Evolutionary conservation across 2,113 vertebrate species (phyloP).

Genomic region (Probosciger aterrimus): DNA sequence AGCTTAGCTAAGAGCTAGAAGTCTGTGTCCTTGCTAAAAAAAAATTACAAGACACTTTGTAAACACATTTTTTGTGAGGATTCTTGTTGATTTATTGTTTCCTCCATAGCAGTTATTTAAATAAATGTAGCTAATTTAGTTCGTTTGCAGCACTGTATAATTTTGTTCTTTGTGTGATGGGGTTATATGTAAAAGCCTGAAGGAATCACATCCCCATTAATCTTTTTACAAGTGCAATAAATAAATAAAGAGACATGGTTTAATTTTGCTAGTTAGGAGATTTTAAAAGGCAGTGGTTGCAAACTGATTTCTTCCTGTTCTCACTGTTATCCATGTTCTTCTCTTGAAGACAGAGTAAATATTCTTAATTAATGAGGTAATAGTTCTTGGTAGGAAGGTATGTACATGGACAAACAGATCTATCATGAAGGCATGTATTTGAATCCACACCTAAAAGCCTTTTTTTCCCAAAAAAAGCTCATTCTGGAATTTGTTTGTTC

Average conservation of each 20-base stretch:
- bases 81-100: slow-evolving; percentile 83
- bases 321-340: not conserved
- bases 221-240: slow-evolving; percentile 79
- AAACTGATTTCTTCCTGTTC: slow-evolving; percentile 37
- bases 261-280: slow-evolving; percentile 75
- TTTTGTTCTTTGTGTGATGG: slow-evolving; percentile 73
- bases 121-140: slow-evolving; percentile 79
- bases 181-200: slow-evolving; percentile 78
- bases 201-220: slow-evolving; percentile 78
- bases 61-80: slow-evolving; percentile 75
- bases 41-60: slow-evolving; percentile 75
- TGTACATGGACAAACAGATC: not conserved
- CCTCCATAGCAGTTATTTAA: slow-evolving; percentile 77
- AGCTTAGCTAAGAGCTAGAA: slow-evolving; percentile 77
- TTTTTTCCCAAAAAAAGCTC: not conserved
- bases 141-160: slow-evolving; percentile 73
- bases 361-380: slow-evolving; percentile 20
- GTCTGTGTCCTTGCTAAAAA: slow-evolving; percentile 75
- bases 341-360: slow-evolving; percentile 23
- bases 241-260: slow-evolving; percentile 79
- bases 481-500: not conserved
- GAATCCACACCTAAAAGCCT: not conserved
- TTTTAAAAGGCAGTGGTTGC: slow-evolving; percentile 59
- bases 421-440: not conserved
- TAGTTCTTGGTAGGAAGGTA: not conserved